phyloP scores from a whole-genome alignment of 2,888 invertebrate species.

The Mycalesis mineus region DNA sequence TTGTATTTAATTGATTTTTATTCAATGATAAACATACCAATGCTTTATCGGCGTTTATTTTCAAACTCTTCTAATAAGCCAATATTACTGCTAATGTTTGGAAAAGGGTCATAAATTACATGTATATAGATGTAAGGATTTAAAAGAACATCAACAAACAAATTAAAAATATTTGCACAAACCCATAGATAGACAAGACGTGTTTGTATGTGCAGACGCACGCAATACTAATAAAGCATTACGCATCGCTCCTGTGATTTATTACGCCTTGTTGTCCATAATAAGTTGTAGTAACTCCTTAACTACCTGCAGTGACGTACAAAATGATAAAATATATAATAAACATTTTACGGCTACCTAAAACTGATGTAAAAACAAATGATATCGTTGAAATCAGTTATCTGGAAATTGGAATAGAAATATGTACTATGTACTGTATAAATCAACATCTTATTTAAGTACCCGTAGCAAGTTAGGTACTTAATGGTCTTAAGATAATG shows the following conservation, averaged over 20 bases:
- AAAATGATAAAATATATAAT: conserved; percentile 23
- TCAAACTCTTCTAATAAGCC: no score
- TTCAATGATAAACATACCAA: no score
- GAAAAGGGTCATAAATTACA: no score
- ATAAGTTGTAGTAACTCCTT: conserved; percentile 51
- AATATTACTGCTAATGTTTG: no score
- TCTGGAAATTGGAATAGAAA: background rate
- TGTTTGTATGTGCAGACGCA: conserved; percentile 31
- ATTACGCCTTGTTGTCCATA: conserved; percentile 58
- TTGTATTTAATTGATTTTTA: no score
- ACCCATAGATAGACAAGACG: background rate
- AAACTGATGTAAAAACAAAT: background rate
- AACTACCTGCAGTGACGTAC: conserved; percentile 38
- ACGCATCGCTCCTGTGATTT: conserved; percentile 61
- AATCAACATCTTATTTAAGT: no score
- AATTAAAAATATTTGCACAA: background rate
- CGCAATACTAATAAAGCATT: conserved; percentile 55
- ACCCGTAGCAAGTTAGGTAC: no score
- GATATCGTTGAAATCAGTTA: background rate
- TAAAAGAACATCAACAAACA: background rate
- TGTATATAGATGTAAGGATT: no score
- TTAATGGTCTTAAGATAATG: no score
- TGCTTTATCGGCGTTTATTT: no score
- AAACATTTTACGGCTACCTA: conserved; percentile 12
- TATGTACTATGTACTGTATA: background rate